These are phyloP conservation scores for Knipowitschia caucasica DNA, from an alignment of 2,797 vertebrate species.

Conservation along the genomic window DNA sequence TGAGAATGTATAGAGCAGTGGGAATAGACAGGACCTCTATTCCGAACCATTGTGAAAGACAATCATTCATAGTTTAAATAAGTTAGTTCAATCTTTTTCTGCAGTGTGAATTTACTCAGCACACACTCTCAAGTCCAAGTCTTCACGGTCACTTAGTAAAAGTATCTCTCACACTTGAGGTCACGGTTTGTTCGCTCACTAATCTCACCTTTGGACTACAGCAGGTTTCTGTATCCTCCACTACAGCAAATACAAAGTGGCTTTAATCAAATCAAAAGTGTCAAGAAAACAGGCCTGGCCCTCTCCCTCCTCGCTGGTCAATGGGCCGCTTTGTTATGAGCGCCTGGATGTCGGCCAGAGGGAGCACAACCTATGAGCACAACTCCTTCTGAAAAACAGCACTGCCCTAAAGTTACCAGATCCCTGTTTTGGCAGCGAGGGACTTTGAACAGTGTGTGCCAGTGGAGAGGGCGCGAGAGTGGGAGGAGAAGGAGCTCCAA, in stretches of 20 bases:
- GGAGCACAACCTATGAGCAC: conserved; percentile 60
- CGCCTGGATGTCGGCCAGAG: conserved; percentile 63
- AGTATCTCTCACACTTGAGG: conserved; percentile 11
- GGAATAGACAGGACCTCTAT: no score
- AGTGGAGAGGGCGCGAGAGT: conserved; percentile 18
- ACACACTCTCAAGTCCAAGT: background rate
- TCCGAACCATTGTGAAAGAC: no score
- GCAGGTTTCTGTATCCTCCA: conserved; percentile 36
- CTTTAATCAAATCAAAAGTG: conserved; percentile 63
- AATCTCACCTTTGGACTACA: conserved; percentile 19
- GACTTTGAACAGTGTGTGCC: conserved; percentile 60
- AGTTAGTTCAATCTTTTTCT: background rate
- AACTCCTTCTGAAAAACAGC: conserved; percentile 64
- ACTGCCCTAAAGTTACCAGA: conserved; percentile 61
- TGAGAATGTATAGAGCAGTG: no score
- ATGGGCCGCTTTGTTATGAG: conserved; percentile 63
- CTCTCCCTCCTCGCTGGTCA: conserved; percentile 56
- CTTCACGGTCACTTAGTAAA: conserved; percentile 4
- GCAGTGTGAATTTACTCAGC: background rate
- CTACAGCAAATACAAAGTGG: conserved; percentile 50
- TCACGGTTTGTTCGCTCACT: conserved; percentile 22
- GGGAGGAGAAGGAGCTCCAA: conserved; percentile 25
- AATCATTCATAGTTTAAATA: no score
- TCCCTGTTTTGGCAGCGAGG: conserved; percentile 57
- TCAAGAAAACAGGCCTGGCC: conserved; percentile 59